A percentile compares a stretch with the other conserved stretches of the same genome.
phyloP scores from a whole-genome alignment of 2,888 invertebrate genomes.

The Choristoneura rosaceana region DNA sequence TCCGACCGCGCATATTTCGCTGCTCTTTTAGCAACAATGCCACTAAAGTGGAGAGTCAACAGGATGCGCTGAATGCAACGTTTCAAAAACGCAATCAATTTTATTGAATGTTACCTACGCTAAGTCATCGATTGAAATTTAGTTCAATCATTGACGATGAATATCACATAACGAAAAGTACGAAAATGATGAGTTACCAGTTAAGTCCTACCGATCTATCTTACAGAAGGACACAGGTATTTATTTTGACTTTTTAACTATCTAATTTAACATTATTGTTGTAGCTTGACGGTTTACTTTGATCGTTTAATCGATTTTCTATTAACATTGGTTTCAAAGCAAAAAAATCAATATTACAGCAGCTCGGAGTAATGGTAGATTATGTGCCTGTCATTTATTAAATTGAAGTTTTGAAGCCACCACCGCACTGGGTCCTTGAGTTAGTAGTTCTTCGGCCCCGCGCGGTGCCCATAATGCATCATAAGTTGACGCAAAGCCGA shows the following conservation, averaged over 20 bases:
- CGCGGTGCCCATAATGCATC: conserved; percentile 63
- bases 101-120: background rate
- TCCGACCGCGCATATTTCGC: background rate
- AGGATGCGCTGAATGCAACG: background rate
- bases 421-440: conserved; percentile 4
- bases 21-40: conserved; percentile 4
- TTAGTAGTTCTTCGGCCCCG: conserved; percentile 46
- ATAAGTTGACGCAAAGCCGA: conserved; percentile 79
- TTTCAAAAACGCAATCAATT: background rate
- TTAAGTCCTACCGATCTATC: conserved; percentile 47
- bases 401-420: conserved; percentile 25
- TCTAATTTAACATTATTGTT: background rate
- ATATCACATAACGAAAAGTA: conserved; percentile 60
- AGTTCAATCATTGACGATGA: background rate
- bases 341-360: conserved; percentile 15
- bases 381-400: conserved; percentile 23
- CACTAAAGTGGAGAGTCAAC: conserved; percentile 24
- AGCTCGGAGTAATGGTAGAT: conserved; percentile 14
- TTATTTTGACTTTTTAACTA: too few relatives aligned
- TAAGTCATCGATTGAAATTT: background rate
- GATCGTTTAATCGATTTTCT: conserved; percentile 50
- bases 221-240: too few relatives aligned
- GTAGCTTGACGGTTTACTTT: too few relatives aligned
- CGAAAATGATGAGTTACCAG: conserved; percentile 66
- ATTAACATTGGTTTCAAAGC: background rate